A percentile compares a stretch with the other conserved stretches of the same genome.
These are phyloP conservation scores for Perognathus longimembris DNA, from an alignment of 2,113 vertebrate species.

Conservation along the genomic window DNA sequence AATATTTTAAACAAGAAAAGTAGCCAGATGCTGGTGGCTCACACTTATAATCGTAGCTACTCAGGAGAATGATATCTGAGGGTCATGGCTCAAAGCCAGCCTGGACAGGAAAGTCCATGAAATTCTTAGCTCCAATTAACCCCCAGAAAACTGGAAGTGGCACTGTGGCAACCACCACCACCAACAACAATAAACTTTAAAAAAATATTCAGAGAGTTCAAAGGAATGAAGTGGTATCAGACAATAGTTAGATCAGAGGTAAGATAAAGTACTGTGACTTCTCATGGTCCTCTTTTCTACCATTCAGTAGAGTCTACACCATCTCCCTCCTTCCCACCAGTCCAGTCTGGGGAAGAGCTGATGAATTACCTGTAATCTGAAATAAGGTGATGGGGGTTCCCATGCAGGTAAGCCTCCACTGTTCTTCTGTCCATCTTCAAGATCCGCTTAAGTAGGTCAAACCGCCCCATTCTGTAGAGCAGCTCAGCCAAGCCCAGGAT, in stretches of 20 bases:
- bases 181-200: no score
- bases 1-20: background rate
- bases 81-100: background rate
- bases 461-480: conserved; percentile 89
- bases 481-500: conserved; percentile 86
- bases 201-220: conserved; percentile 5
- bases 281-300: background rate
- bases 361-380: conserved; percentile 91
- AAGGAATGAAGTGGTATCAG: background rate
- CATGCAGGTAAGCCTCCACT: conserved; percentile 84
- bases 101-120: no score
- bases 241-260: background rate
- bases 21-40: background rate
- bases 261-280: background rate
- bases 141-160: no score
- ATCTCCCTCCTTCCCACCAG: background rate
- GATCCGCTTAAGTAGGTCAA: conserved; percentile 91
- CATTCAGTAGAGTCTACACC: background rate
- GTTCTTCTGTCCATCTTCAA: conserved; percentile 82
- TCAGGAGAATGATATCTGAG: background rate
- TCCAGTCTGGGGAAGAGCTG: background rate
- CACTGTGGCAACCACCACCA: no score
- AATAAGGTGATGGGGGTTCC: conserved; percentile 76
- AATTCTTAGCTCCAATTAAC: no score
- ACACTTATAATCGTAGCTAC: background rate